Evolutionary conservation across 1,140 invertebrate species (phyloP).

Genomic region (Drosophila pallidifrons): DNA sequence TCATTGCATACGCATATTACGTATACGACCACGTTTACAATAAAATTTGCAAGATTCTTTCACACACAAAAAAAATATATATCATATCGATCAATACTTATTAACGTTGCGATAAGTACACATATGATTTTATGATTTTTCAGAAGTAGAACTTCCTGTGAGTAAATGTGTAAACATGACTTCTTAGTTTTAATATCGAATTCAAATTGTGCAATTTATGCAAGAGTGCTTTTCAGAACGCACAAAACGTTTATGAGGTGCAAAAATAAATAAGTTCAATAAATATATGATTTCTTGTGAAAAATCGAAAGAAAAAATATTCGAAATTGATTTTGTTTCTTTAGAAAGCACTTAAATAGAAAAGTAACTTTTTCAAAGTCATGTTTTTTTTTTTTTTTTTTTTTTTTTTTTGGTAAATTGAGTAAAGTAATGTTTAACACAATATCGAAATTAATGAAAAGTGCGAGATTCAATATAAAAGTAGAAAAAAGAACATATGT

Average conservation of each 20-base stretch:
- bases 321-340: constrained; percentile 1
- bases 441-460: constrained; percentile 1
- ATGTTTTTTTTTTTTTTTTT: not conserved
- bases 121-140: not conserved
- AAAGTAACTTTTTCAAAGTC: constrained; percentile 28
- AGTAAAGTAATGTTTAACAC: constrained; percentile 18
- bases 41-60: constrained; percentile 10
- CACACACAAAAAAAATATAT: not conserved
- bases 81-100: constrained; percentile 12
- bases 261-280: constrained; percentile 12
- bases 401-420: constrained; percentile 26
- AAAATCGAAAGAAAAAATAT: not conserved
- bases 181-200: not conserved
- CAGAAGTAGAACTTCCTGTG: not conserved
- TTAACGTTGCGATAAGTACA: not conserved
- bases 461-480: constrained; percentile 3
- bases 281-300: constrained; percentile 5
- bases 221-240: not conserved
- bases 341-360: constrained; percentile 10
- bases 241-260: not conserved
- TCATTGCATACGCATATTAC: constrained; percentile 11
- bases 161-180: not conserved
- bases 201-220: not conserved
- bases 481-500: constrained; percentile 4
- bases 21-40: not conserved